Evolutionary conservation across 2,797 vertebrate species (phyloP).

Genomic region (Ciconia nigra): DNA sequence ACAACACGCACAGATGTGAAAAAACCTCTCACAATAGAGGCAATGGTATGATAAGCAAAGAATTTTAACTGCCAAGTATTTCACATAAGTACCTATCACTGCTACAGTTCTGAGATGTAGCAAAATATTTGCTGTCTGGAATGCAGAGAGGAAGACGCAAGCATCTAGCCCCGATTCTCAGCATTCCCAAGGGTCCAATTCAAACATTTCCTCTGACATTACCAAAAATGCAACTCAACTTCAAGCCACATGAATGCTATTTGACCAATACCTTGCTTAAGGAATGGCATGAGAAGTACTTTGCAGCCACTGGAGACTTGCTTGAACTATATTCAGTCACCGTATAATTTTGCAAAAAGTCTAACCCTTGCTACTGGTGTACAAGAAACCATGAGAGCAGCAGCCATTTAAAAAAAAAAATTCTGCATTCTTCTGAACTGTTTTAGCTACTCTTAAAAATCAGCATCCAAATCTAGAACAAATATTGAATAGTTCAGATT

Average conservation of each 20-base stretch:
- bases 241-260: neutral
- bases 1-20: neutral
- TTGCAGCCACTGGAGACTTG: slow-evolving; percentile 23
- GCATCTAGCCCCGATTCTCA: slow-evolving; percentile 22
- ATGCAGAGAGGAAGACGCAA: neutral
- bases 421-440: neutral
- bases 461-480: neutral
- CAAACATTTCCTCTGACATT: neutral
- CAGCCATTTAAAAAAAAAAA: neutral
- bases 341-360: neutral
- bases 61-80: neutral
- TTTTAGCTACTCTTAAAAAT: neutral
- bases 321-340: slow-evolving; percentile 13
- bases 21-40: neutral
- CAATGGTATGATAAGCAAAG: neutral
- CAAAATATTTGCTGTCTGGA: slow-evolving; percentile 38
- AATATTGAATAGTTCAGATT: neutral
- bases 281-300: slow-evolving; percentile 34
- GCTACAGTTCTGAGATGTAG: slow-evolving; percentile 12
- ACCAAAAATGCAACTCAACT: neutral
- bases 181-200: slow-evolving; percentile 47
- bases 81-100: neutral
- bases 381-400: neutral
- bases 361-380: neutral
- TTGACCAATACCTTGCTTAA: slow-evolving; percentile 11